Conservation (phyloP, 2,888 invertebrate genomes). For the Sabellastarte sp. region DNA sequence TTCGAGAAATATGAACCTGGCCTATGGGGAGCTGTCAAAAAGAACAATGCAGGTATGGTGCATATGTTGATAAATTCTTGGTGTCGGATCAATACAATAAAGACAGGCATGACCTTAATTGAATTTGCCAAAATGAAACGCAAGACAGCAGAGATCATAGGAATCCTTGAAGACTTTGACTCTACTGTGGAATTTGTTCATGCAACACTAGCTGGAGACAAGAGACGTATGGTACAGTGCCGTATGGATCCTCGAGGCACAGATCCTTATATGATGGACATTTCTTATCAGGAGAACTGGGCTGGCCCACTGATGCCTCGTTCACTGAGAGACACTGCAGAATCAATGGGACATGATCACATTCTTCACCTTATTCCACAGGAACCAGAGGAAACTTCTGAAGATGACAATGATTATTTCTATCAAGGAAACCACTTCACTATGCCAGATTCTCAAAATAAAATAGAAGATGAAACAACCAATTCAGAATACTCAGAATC, state of each 20-base stretch:
- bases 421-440: too few species aligned
- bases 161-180: slow-evolving; percentile 16
- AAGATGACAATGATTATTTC: too few species aligned
- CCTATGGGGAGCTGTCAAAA: slow-evolving; percentile 41
- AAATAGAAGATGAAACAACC: too few species aligned
- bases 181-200: slow-evolving; percentile 43
- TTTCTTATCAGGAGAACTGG: slow-evolving; percentile 42
- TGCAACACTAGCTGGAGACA: slow-evolving; percentile 53
- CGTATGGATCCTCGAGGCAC: slow-evolving; percentile 36
- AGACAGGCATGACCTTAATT: slow-evolving; percentile 9
- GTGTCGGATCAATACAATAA: slow-evolving; percentile 45
- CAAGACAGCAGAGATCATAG: slow-evolving; percentile 13
- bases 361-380: slow-evolving; percentile 39
- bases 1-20: slow-evolving; percentile 43
- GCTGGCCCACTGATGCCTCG: slow-evolving; percentile 42
- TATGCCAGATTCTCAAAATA: too few species aligned
- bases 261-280: slow-evolving; percentile 43
- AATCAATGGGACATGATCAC: slow-evolving; percentile 47
- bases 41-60: slow-evolving; percentile 38
- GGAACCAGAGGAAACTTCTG: too few species aligned
- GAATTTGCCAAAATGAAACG: slow-evolving; percentile 1
- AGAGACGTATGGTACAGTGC: slow-evolving; percentile 40
- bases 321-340: slow-evolving; percentile 43
- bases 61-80: slow-evolving; percentile 50
- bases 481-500: too few species aligned